Base-by-base conservation (phyloP, 23 tunicate genomes). In the Ciona savignyi region DNA sequence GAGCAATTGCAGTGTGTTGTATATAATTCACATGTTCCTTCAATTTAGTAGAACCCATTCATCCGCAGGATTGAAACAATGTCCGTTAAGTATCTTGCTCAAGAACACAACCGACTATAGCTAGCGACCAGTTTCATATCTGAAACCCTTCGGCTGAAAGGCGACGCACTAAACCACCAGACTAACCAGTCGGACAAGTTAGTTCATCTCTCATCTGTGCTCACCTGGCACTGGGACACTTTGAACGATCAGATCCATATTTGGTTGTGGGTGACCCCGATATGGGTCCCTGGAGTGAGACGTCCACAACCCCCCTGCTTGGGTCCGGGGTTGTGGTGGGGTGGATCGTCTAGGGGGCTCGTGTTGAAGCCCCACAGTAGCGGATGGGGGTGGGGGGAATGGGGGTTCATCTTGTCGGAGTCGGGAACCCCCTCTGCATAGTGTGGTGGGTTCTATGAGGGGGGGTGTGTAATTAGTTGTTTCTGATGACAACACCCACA, bases 191-290 rank as follows among this genome's bases (percentile, higher is more conserved):
- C n/a, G n/a, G n/a, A 42, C 15, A 6, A 6, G 15, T 6, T 42
- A 6, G 9, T 15, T 15, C 9, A 42, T 6, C 56, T 15, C 56
- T 6, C 15, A 42, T 42, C 15, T 42, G 15, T 9, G 3, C 74
- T 29, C 23, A 82, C 87, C 87, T 74, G 87, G 87, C 23, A 69
- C 87, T 1, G 87, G 87, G 1, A 82, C 87, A 63, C 80, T 82
- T 68, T 82, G 80, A 1, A 82, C 80, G 33, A 82, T 22, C 3
- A 82, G 63, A 60, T 74, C 80, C 0, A 65, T 70, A 67, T 68
- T 48, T 9, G 65, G 19, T 4, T 23, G 51, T 0, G 70, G 65
- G 27, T 33, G 76, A 51, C 21, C 62, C 63, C 31, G 76, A 48
- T 42, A 42, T 6, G 56, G 56, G 56, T 42, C 56, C 15, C 49